Conservation (phyloP, 2,888 invertebrate genomes). For the Leptopilina drosophilae region DNA sequence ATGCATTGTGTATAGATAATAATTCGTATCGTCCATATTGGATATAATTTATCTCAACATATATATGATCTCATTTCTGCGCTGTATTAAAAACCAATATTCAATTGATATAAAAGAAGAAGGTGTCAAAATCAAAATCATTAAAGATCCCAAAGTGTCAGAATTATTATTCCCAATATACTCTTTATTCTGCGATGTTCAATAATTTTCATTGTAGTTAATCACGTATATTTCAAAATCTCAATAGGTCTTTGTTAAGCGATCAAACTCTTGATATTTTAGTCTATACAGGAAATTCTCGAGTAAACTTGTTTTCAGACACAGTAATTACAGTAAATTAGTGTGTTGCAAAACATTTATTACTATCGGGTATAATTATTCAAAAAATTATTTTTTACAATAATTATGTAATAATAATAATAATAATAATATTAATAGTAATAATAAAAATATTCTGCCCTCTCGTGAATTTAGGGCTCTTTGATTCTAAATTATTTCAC, state of each 20-base stretch:
- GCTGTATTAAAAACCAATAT: neutral
- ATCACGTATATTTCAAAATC: constrained; percentile 12
- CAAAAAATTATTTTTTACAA: too few relatives aligned
- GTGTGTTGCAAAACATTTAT: too few relatives aligned
- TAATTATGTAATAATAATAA: too few relatives aligned
- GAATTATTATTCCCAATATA: neutral
- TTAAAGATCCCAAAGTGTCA: neutral
- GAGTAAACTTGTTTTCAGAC: constrained; percentile 1
- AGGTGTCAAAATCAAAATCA: constrained; percentile 26
- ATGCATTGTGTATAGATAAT: neutral
- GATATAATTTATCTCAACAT: constrained; percentile 22
- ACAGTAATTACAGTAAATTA: too few relatives aligned
- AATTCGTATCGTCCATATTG: too few relatives aligned
- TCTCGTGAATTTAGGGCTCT: too few relatives aligned
- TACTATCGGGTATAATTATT: neutral
- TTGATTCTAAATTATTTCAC: too few relatives aligned
- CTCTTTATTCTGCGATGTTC: neutral
- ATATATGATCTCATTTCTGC: constrained; percentile 19
- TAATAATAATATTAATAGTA: too few relatives aligned
- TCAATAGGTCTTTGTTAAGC: constrained; percentile 4
- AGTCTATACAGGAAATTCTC: neutral
- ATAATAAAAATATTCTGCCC: too few relatives aligned
- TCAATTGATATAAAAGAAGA: constrained; percentile 8
- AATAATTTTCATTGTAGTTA: constrained; percentile 23
- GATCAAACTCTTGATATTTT: neutral